Percentiles rank a stretch among this genome's conserved stretches.
phyloP scores from a whole-genome alignment of 2,888 invertebrate genomes.

The Rambutsinella grinnellia region DNA sequence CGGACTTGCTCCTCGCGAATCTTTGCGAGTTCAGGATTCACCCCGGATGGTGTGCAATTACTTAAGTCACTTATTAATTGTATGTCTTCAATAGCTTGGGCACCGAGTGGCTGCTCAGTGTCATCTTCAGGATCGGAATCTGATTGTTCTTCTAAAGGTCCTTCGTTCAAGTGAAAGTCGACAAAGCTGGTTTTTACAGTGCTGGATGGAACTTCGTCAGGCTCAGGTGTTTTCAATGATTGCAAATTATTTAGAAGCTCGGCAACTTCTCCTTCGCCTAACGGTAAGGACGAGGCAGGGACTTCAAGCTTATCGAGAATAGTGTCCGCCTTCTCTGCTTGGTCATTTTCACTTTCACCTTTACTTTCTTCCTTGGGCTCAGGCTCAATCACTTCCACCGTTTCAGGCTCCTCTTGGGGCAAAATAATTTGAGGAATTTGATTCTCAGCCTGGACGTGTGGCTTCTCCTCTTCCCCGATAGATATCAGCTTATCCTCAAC shows the following conservation, averaged over 20 bases:
- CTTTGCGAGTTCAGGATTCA: constrained; percentile 56
- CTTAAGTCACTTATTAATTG: constrained; percentile 14
- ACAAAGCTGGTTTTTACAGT: constrained; percentile 48
- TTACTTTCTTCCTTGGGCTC: neutral
- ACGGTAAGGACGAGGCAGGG: too few relatives aligned
- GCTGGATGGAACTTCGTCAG: constrained; percentile 25
- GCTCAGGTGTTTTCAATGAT: constrained; percentile 14
- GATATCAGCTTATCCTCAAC: neutral
- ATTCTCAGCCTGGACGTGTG: neutral
- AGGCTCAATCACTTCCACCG: neutral
- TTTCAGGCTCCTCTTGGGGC: too few relatives aligned
- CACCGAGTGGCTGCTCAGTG: constrained; percentile 24
- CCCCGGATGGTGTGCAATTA: constrained; percentile 16
- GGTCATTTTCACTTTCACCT: neutral
- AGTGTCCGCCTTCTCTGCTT: neutral
- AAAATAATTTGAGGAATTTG: too few relatives aligned
- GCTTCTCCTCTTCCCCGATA: neutral
- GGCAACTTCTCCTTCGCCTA: constrained; percentile 3
- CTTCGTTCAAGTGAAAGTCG: constrained; percentile 27
- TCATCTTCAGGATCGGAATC: constrained; percentile 1
- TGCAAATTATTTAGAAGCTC: constrained; percentile 9
- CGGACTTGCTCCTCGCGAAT: constrained; percentile 55
- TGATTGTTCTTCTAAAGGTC: neutral
- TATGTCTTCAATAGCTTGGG: constrained; percentile 1
- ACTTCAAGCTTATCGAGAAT: neutral